These are phyloP conservation scores for Napeogenes inachia DNA, from an alignment of 2,888 invertebrate species.

Conservation along the genomic window DNA sequence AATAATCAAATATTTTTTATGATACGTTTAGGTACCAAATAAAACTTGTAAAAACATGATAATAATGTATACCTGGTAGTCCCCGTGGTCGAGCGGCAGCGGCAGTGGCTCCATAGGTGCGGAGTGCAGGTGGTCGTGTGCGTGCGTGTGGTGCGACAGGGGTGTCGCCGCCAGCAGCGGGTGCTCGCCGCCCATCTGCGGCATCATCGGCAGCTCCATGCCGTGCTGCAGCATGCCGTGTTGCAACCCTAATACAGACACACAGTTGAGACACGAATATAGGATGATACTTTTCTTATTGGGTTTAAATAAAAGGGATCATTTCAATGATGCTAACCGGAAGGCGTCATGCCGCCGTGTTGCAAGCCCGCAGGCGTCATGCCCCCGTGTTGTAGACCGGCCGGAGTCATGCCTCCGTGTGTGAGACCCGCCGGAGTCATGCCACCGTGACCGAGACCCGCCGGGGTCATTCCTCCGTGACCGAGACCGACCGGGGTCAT, in stretches of 20 bases:
- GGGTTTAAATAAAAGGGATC: not conserved
- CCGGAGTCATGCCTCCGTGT: slow-evolving; percentile 58
- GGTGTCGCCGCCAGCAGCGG: slow-evolving; percentile 40
- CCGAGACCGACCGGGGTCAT: slow-evolving; percentile 38
- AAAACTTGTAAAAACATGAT: not conserved
- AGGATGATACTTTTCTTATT: too few relatives aligned
- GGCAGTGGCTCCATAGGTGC: slow-evolving; percentile 52
- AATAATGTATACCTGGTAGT: slow-evolving; percentile 54
- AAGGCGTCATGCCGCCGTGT: slow-evolving; percentile 56
- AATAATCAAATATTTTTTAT: too few relatives aligned
- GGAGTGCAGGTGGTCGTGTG: slow-evolving; percentile 18
- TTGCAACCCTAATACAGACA: slow-evolving; percentile 29
- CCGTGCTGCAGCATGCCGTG: slow-evolving; percentile 46
- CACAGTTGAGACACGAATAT: not conserved
- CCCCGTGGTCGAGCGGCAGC: slow-evolving; percentile 45
- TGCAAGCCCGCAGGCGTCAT: slow-evolving; percentile 40
- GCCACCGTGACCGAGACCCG: slow-evolving; percentile 58
- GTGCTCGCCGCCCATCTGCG: slow-evolving; percentile 80
- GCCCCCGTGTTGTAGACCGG: slow-evolving; percentile 45
- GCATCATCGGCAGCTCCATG: slow-evolving; percentile 77
- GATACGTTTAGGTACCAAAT: too few relatives aligned
- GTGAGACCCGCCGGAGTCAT: slow-evolving; percentile 55
- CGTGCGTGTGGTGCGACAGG: slow-evolving; percentile 32
- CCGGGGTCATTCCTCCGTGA: slow-evolving; percentile 52
- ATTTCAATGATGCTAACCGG: slow-evolving; percentile 30